A percentile compares a stretch with the other conserved stretches of the same genome.
Evolutionary conservation across 2,888 invertebrate species (phyloP).

Genomic region (Caenorhabditis sp.): DNA sequence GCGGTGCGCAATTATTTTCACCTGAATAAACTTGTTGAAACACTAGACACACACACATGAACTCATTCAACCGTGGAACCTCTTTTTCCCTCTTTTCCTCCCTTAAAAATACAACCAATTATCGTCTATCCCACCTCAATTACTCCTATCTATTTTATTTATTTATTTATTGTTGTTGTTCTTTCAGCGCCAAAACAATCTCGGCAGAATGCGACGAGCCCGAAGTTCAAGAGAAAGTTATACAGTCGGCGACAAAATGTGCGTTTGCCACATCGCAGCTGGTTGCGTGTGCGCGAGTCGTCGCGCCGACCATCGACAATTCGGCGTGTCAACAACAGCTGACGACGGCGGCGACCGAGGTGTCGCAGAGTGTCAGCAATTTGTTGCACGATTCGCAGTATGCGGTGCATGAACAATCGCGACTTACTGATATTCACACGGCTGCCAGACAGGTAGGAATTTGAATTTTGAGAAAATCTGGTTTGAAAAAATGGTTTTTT

Average conservation of each 20-base stretch:
- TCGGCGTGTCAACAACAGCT: conserved; percentile 84
- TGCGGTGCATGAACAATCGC: conserved; percentile 47
- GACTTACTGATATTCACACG: conserved; percentile 79
- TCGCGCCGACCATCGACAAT: conserved; percentile 76
- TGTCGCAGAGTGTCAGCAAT: conserved; percentile 84
- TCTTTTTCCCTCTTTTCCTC: too few species aligned
- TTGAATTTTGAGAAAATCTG: too few species aligned
- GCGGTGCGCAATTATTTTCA: neutral
- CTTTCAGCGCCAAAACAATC: conserved; percentile 87
- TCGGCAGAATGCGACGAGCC: conserved; percentile 85
- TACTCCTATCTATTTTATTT: too few species aligned
- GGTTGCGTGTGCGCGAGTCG: conserved; percentile 77
- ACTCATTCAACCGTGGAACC: neutral
- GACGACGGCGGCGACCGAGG: conserved; percentile 86
- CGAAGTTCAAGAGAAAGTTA: conserved; percentile 77
- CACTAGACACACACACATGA: neutral
- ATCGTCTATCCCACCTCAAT: neutral
- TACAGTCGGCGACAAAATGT: conserved; percentile 94
- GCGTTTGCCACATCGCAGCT: conserved; percentile 95
- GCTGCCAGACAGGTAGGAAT: conserved; percentile 77
- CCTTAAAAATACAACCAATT: neutral
- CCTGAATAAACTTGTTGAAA: conserved; percentile 1
- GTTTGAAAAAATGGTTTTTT: neutral
- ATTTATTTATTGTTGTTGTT: neutral
- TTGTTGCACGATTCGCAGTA: conserved; percentile 78